phyloP scores from a whole-genome alignment of 2,797 vertebrate genomes.

The Malacoctenus gilli region DNA sequence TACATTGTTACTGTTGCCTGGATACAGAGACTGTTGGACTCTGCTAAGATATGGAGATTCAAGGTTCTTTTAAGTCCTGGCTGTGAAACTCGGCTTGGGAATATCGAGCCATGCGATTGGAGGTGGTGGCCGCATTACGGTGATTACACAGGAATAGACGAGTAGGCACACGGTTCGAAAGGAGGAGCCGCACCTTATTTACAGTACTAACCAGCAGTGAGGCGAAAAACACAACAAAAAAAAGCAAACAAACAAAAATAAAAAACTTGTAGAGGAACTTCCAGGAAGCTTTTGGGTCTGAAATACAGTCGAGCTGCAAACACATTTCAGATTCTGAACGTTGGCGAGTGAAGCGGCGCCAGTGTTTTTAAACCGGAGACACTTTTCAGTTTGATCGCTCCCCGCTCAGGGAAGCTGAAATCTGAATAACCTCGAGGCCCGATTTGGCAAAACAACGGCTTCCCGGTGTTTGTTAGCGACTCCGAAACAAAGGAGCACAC shows the following conservation, averaged over 20 bases:
- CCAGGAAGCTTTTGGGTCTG: conserved; percentile 1
- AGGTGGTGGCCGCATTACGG: not conserved
- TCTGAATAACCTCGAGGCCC: conserved; percentile 36
- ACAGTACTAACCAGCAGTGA: conserved; percentile 22
- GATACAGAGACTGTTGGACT: conserved; percentile 50
- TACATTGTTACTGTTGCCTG: conserved; percentile 61
- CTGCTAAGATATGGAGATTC: conserved; percentile 43
- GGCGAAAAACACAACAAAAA: conserved; percentile 1
- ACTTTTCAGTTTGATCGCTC: conserved; percentile 31
- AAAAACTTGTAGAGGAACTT: no score
- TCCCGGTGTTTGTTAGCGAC: conserved; percentile 10
- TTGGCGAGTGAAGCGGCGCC: conserved; percentile 10
- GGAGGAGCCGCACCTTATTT: not conserved
- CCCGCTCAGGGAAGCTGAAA: conserved; percentile 40
- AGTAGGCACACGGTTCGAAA: conserved; percentile 1
- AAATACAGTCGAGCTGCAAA: conserved; percentile 29
- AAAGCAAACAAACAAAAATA: not conserved
- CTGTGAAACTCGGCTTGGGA: conserved; percentile 33
- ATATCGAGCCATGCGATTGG: conserved; percentile 27
- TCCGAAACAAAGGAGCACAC: not conserved
- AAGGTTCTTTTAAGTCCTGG: conserved; percentile 48
- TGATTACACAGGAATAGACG: no score
- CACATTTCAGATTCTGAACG: conserved; percentile 23
- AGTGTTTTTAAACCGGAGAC: conserved; percentile 23
- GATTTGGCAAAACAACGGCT: conserved; percentile 39